Base-by-base conservation (phyloP, 2,888 invertebrate species). In the Limnephilus auricula region DNA sequence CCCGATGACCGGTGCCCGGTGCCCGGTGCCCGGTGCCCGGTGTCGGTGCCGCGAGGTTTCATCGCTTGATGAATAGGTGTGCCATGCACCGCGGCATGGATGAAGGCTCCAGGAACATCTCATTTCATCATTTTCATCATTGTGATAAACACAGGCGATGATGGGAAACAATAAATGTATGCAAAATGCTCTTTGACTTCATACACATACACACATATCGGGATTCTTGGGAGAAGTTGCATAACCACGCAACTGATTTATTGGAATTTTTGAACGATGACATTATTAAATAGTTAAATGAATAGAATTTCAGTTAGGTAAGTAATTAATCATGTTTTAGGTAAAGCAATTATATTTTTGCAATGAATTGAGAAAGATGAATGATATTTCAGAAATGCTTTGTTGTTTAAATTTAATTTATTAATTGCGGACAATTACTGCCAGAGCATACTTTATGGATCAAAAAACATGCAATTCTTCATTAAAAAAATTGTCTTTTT, bases 141-240 rank as follows among this genome's bases (percentile, higher is more conserved):
- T 91, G 88, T 89, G 93, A 92, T 92, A 91, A 93, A 93, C 92
- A 91, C 92, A 50, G 84, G 90, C 91, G 93, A 89, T 91, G 93
- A 93, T 93, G 93, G 92, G 91, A 92, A 93, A 93, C 92, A 93
- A 93, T 93, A 89, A 91, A 90, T 90, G 91, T 90, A 93, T 92
- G 92, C 93, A 92, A 93, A 93, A 91, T 91, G 90, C 93, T 91
- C 90, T 89, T 91, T 90, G 92, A 88, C 91, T 90, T 79, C 89
- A 50, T 86, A 84, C 40, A n/a, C 90, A 79, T 90, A 79, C 65
- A 79, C 83, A 87, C 40, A 87, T 34, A 31, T 15, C 13, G 9
- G 15, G 25, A 34, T 6, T 50, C 32, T 2, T n/a, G 31, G 65
- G 15, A 31, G 87, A 65, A 65, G 30, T 87, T 87, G 65, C 65